A percentile compares a stretch with the other conserved stretches of the same genome.
Conservation (phyloP, 2,113 vertebrate species). For the Triplophysa rosa region DNA sequence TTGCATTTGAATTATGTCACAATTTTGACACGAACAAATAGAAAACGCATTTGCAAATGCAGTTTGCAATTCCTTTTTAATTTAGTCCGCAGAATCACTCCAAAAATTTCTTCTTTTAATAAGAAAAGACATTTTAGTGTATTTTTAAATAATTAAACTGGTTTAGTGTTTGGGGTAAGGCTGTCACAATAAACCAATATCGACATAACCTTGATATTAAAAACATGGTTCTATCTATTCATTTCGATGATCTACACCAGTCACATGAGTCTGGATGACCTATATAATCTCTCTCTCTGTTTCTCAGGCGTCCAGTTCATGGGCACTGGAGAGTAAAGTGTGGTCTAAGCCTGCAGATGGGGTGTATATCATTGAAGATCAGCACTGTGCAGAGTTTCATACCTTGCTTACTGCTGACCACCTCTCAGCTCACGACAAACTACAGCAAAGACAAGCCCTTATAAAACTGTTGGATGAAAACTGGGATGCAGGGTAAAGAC, state of each 20-base stretch:
- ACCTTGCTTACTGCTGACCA: slow-evolving; percentile 65
- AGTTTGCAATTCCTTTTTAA: no score
- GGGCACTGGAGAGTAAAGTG: slow-evolving; percentile 63
- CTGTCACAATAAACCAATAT: no score
- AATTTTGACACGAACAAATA: no score
- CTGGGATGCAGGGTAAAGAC: slow-evolving; percentile 76
- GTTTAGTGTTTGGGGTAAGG: no score
- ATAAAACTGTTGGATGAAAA: slow-evolving; percentile 70
- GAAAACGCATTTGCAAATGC: no score
- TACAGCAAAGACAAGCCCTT: slow-evolving; percentile 69
- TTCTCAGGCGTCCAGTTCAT: slow-evolving; percentile 67
- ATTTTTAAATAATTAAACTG: no score
- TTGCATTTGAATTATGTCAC: no score
- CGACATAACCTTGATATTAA: no score
- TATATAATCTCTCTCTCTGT: not conserved
- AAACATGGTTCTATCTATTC: not conserved
- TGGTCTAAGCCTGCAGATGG: slow-evolving; percentile 59
- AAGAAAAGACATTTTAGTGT: no score
- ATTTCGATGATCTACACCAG: not conserved
- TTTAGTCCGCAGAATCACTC: no score
- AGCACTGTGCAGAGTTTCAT: slow-evolving; percentile 72
- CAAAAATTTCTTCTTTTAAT: no score
- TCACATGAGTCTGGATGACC: not conserved
- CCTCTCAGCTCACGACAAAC: slow-evolving; percentile 59
- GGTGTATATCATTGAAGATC: slow-evolving; percentile 68